Conservation (phyloP, 2,888 invertebrate genomes). For the Hermaeophaga mercurialis region DNA sequence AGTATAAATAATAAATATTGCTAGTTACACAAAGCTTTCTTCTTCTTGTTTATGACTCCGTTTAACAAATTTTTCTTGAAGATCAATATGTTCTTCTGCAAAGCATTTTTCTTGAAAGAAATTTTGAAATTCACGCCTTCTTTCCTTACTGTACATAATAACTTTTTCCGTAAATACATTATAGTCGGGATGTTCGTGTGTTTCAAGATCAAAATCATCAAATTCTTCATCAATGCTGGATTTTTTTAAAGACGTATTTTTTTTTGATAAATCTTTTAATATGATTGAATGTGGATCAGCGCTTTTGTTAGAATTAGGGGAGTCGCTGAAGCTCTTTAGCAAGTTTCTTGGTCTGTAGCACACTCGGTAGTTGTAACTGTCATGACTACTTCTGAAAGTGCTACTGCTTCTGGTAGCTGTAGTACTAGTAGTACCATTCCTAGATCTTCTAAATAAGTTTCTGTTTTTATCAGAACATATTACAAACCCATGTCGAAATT, state of each 20-base stretch:
- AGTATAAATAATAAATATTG: too few relatives aligned
- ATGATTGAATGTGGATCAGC: slow-evolving; percentile 50
- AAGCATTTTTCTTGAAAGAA: slow-evolving; percentile 35
- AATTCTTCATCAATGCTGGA: slow-evolving; percentile 39
- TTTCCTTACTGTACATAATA: slow-evolving; percentile 36
- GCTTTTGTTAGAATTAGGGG: slow-evolving; percentile 62
- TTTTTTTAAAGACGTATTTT: slow-evolving; percentile 20
- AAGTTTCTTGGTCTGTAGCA: slow-evolving; percentile 50
- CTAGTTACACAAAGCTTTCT: slow-evolving; percentile 49
- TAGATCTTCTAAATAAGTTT: slow-evolving; percentile 57
- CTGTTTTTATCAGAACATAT: slow-evolving; percentile 66
- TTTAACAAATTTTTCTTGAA: slow-evolving; percentile 42
- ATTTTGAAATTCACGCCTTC: slow-evolving; percentile 31
- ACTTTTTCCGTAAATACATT: slow-evolving; percentile 46
- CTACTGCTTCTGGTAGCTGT: slow-evolving; percentile 56
- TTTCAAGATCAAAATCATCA: slow-evolving; percentile 29
- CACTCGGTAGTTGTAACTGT: slow-evolving; percentile 51
- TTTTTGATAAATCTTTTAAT: slow-evolving; percentile 31
- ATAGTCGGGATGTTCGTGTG: slow-evolving; percentile 33
- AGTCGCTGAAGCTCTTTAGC: slow-evolving; percentile 51
- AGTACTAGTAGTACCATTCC: slow-evolving; percentile 64
- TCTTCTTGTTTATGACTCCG: slow-evolving; percentile 39
- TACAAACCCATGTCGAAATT: slow-evolving; percentile 82
- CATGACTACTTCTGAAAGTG: slow-evolving; percentile 50
- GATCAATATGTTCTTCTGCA: slow-evolving; percentile 38